Conservation (phyloP, 2,888 invertebrate species). For the Lutraria lutraria region DNA sequence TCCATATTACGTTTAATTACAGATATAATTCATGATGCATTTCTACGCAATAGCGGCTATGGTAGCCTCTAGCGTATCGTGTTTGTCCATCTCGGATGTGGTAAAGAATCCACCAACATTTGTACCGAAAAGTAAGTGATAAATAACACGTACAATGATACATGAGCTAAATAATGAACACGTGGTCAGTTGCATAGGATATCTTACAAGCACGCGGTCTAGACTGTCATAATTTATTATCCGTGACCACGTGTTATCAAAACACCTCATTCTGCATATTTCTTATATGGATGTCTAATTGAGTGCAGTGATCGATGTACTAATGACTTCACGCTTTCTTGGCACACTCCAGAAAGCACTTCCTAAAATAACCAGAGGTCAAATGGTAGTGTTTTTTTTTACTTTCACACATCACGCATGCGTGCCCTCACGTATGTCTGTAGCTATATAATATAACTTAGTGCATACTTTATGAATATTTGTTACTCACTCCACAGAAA, state of each 20-base stretch:
- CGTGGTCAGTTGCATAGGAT: neutral
- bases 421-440: too few relatives aligned
- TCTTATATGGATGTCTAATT: neutral
- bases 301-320: neutral
- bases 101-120: conserved; percentile 43
- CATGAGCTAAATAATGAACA: neutral
- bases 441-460: neutral
- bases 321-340: neutral
- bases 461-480: neutral
- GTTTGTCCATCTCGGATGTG: conserved; percentile 20
- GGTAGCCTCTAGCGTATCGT: conserved; percentile 25
- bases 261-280: neutral
- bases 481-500: neutral
- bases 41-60: neutral
- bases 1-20: neutral
- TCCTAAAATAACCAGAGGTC: too few relatives aligned
- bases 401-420: too few relatives aligned
- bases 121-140: conserved; percentile 59
- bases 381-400: too few relatives aligned
- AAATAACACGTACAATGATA: neutral
- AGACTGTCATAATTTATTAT: too few relatives aligned
- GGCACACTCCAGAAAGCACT: neutral
- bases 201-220: too few relatives aligned
- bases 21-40: conserved; percentile 14
- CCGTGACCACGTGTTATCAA: neutral